Conservation (phyloP, 2,113 vertebrate genomes). For the Orthochromis indermauri region DNA sequence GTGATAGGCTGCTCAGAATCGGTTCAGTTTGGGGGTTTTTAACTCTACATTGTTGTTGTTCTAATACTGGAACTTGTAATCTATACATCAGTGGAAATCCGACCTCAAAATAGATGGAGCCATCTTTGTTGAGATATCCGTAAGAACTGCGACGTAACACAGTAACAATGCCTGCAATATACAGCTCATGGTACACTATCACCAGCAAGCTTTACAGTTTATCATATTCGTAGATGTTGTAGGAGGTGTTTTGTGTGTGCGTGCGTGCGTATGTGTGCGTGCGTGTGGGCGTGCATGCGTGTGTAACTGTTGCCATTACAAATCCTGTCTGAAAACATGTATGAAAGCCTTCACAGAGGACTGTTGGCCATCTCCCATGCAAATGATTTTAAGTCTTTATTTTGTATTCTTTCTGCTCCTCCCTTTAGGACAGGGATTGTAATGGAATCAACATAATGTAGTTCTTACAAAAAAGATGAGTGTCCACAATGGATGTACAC, state of each 20-base stretch:
- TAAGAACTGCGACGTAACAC: conserved; percentile 7
- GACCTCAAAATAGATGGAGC: background rate
- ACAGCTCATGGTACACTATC: conserved; percentile 60
- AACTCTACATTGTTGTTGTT: background rate
- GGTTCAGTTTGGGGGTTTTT: background rate
- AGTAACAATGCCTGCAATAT: conserved; percentile 45
- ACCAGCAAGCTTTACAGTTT: conserved; percentile 69
- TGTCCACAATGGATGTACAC: conserved; percentile 71
- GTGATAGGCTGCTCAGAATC: conserved; percentile 36
- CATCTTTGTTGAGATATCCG: background rate
- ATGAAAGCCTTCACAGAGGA: conserved; percentile 1
- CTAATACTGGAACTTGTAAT: conserved; percentile 10
- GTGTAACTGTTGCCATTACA: conserved; percentile 50
- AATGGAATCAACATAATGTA: conserved; percentile 65
- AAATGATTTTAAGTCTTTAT: conserved; percentile 18
- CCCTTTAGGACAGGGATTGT: conserved; percentile 60
- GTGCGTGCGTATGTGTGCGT: background rate
- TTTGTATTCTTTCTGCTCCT: background rate
- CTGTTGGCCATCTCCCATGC: conserved; percentile 23
- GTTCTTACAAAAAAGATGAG: conserved; percentile 57
- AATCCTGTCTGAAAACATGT: conserved; percentile 41
- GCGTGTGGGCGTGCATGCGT: background rate
- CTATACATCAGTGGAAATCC: background rate
- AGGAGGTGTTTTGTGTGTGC: background rate
- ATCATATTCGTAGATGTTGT: conserved; percentile 34